A percentile compares a stretch with the other conserved stretches of the same genome.
phyloP scores from a whole-genome alignment of 2,888 invertebrate genomes.

The Villa cingulata region DNA sequence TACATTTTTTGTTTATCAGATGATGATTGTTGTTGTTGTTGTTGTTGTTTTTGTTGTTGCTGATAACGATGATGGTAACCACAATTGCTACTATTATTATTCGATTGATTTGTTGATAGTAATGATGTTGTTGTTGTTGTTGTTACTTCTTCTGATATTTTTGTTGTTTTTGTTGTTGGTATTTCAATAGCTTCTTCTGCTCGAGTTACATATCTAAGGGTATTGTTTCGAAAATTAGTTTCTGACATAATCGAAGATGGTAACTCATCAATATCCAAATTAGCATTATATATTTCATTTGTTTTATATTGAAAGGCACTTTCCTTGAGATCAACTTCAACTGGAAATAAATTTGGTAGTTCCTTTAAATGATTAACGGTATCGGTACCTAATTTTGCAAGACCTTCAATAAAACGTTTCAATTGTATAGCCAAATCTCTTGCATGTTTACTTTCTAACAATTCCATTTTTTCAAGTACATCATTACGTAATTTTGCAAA shows the following conservation, averaged over 20 bases:
- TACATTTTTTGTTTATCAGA: not conserved
- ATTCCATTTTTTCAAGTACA: slow-evolving; percentile 91
- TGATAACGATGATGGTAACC: no score
- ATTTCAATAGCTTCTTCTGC: not conserved
- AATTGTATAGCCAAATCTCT: slow-evolving; percentile 84
- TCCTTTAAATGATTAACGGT: slow-evolving; percentile 64
- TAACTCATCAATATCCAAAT: not conserved
- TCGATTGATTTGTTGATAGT: not conserved
- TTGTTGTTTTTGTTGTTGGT: no score
- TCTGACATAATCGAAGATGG: not conserved
- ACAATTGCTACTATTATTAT: no score
- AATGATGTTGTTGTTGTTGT: not conserved
- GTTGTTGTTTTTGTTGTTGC: no score
- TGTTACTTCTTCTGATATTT: not conserved
- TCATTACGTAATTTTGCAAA: slow-evolving; percentile 76
- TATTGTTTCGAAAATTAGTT: no score
- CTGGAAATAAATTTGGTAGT: slow-evolving; percentile 70
- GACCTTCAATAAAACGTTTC: slow-evolving; percentile 68
- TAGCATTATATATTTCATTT: slow-evolving; percentile 31
- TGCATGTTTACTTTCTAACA: slow-evolving; percentile 95
- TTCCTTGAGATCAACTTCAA: slow-evolving; percentile 87
- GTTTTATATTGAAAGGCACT: slow-evolving; percentile 85
- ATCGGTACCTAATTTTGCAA: slow-evolving; percentile 56
- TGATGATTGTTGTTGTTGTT: no score
- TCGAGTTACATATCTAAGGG: not conserved